These are phyloP conservation scores for Oligia fasciuncula DNA, from an alignment of 2,888 invertebrate species.

Conservation along the genomic window DNA sequence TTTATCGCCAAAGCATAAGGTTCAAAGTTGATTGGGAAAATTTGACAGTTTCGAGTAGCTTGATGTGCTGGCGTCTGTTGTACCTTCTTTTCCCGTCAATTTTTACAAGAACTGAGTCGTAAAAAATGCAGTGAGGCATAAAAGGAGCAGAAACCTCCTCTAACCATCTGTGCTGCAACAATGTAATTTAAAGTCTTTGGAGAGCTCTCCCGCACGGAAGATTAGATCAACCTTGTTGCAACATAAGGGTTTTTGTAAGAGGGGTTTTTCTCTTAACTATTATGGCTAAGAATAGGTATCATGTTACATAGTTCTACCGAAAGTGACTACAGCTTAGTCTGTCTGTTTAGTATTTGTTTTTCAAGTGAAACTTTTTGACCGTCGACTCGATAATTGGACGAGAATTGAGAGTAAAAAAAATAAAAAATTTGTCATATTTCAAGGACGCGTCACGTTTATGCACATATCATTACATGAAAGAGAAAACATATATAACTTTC, in stretches of 20 bases:
- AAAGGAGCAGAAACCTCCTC: conserved; percentile 17
- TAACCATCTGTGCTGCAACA: conserved; percentile 15
- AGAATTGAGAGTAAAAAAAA: neutral
- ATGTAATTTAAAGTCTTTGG: conserved; percentile 40
- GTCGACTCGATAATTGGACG: neutral
- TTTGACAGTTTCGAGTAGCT: no score
- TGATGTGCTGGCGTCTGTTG: no score
- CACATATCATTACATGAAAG: neutral
- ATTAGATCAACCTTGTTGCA: conserved; percentile 27
- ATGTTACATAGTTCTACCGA: neutral
- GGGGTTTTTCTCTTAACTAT: neutral
- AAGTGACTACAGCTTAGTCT: neutral
- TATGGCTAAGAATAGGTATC: neutral
- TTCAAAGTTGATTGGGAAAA: no score
- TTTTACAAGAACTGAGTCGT: neutral
- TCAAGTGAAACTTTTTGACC: neutral
- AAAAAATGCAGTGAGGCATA: conserved; percentile 3
- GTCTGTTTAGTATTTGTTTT: neutral
- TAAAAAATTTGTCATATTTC: neutral
- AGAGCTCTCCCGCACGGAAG: conserved; percentile 10
- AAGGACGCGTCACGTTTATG: neutral
- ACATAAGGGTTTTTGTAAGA: neutral
- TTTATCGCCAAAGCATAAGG: no score
- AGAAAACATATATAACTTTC: neutral
- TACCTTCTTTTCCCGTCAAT: neutral